Evolutionary conservation across 2,113 vertebrate species (phyloP).

Genomic region (Chrysochloris asiatica): DNA sequence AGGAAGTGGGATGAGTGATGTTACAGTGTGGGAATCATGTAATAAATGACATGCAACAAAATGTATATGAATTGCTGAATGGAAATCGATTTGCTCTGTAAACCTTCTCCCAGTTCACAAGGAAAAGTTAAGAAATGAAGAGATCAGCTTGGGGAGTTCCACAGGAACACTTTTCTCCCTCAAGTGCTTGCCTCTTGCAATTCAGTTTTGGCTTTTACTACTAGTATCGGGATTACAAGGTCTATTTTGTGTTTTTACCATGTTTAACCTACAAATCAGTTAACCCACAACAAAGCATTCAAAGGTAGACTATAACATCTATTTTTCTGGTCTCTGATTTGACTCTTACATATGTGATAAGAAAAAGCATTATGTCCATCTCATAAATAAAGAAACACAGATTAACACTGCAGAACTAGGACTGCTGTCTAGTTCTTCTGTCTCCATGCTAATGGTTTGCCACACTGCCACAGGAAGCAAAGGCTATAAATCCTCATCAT

Average conservation of each 20-base stretch:
- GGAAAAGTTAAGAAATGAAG: too few relatives aligned
- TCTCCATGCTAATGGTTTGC: neutral
- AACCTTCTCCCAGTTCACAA: too few relatives aligned
- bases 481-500: neutral
- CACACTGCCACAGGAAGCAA: neutral
- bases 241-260: neutral
- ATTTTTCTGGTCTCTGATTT: constrained; percentile 18
- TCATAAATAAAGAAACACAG: neutral
- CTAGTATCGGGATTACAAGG: neutral
- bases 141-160: neutral
- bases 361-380: neutral
- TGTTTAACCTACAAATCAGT: constrained; percentile 29
- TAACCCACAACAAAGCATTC: constrained; percentile 7
- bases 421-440: neutral
- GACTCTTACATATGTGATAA: neutral
- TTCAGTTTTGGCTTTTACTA: neutral
- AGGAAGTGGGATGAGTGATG: too few relatives aligned
- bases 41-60: too few relatives aligned
- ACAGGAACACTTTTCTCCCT: neutral
- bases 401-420: constrained; percentile 16
- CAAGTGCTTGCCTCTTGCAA: neutral
- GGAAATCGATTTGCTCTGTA: too few relatives aligned
- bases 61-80: too few relatives aligned
- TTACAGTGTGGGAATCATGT: too few relatives aligned
- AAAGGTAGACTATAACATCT: neutral